phyloP scores from a whole-genome alignment of 2,797 vertebrate genomes.

The Mus spretus region DNA sequence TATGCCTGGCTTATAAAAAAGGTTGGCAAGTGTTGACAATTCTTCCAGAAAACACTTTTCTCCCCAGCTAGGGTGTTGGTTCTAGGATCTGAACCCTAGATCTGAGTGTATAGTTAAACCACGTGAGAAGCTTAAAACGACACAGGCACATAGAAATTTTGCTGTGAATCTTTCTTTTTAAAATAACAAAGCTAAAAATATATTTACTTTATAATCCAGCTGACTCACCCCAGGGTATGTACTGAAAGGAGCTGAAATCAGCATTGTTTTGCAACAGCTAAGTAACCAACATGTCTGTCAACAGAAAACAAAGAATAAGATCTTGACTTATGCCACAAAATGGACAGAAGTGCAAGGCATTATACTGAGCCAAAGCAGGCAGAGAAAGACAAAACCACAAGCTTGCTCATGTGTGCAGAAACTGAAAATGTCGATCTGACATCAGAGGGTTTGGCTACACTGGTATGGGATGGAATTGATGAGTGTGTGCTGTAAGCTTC shows the following conservation, averaged over 20 bases:
- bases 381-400: background rate
- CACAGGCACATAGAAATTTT: background rate
- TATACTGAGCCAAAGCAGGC: background rate
- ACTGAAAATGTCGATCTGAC: background rate
- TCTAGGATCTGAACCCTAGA: background rate
- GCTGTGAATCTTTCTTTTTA: background rate
- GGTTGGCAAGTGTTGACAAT: background rate
- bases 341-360: background rate
- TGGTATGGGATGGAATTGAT: background rate
- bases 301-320: no score
- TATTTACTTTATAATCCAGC: background rate
- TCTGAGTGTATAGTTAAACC: background rate
- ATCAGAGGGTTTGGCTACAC: background rate
- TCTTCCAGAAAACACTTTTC: conserved; percentile 21
- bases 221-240: background rate
- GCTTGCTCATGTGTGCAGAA: background rate
- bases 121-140: background rate
- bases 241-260: background rate
- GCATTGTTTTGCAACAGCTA: background rate
- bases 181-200: background rate
- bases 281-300: background rate
- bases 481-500: background rate
- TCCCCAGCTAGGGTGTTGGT: background rate
- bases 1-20: background rate
- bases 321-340: no score